These are phyloP conservation scores for Chiroxiphia lanceolata DNA, from an alignment of 2,797 vertebrate genomes.

Conservation along the genomic window DNA sequence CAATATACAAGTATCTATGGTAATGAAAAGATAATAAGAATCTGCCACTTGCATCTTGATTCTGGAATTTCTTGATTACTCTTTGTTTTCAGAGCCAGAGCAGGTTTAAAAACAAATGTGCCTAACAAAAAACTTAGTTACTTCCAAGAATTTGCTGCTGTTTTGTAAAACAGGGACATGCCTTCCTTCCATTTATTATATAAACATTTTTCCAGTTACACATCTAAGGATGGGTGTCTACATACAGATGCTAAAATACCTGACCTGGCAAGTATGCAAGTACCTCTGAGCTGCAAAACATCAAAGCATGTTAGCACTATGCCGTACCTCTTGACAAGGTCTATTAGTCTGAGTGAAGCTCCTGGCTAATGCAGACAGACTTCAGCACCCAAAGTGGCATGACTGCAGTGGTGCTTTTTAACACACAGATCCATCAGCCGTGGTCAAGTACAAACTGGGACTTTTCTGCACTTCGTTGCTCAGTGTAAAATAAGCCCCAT, in stretches of 20 bases:
- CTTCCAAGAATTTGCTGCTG: neutral
- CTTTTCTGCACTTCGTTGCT: neutral
- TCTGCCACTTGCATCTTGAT: neutral
- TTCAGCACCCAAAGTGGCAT: neutral
- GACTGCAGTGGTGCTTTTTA: neutral
- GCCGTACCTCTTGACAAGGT: neutral
- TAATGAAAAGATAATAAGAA: neutral
- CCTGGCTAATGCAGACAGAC: neutral
- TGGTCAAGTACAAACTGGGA: neutral
- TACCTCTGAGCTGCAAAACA: conserved; percentile 8
- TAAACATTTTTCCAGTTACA: neutral
- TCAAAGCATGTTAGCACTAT: neutral
- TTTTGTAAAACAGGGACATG: neutral
- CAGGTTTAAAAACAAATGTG: neutral
- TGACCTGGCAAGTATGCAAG: conserved; percentile 38
- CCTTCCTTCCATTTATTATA: neutral
- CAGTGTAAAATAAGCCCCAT: neutral
- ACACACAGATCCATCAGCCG: neutral
- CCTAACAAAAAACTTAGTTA: neutral
- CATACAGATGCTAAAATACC: neutral
- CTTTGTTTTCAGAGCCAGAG: neutral
- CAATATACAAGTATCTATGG: neutral
- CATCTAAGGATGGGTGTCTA: neutral
- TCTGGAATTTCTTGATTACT: neutral
- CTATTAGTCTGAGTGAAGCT: neutral